Evolutionary conservation across 2,113 vertebrate species (phyloP).

Genomic region (Cyanoderma ruficeps): DNA sequence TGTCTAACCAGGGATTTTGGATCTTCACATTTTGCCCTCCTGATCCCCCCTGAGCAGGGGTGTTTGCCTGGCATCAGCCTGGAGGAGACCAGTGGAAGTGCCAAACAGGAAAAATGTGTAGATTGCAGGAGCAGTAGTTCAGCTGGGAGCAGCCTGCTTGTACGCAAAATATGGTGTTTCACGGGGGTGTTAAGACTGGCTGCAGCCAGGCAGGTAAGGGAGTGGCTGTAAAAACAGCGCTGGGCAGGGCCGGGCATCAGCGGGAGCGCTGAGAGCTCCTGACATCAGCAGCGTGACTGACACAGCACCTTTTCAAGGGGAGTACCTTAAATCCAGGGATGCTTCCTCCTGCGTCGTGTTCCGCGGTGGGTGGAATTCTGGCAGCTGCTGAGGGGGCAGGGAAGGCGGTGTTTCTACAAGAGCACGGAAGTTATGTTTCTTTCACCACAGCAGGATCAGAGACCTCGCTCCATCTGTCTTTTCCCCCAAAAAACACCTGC

Average conservation of each 20-base stretch:
- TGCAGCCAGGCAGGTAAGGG: neutral
- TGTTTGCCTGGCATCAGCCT: neutral
- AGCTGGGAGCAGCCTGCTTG: neutral
- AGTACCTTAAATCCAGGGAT: neutral
- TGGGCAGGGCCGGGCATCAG: conserved; percentile 8
- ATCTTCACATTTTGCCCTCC: neutral
- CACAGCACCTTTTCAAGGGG: neutral
- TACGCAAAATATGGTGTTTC: neutral
- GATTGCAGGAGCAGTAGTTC: neutral
- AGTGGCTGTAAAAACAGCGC: neutral
- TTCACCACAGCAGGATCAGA: neutral
- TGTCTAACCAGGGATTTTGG: neutral
- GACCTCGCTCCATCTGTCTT: neutral
- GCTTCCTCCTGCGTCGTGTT: neutral
- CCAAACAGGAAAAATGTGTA: neutral
- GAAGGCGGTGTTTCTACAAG: neutral
- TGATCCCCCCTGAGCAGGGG: neutral
- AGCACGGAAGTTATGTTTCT: neutral
- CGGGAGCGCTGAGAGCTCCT: neutral
- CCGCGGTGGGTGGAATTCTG: neutral
- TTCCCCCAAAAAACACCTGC: accelerated
- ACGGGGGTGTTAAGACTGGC: neutral
- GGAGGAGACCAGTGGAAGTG: neutral
- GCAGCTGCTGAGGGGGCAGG: neutral
- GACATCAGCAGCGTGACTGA: conserved; percentile 28